Percentiles rank a stretch among this genome's conserved stretches.
Conservation (phyloP, 2,797 vertebrate genomes). For the Siniperca undulata region DNA sequence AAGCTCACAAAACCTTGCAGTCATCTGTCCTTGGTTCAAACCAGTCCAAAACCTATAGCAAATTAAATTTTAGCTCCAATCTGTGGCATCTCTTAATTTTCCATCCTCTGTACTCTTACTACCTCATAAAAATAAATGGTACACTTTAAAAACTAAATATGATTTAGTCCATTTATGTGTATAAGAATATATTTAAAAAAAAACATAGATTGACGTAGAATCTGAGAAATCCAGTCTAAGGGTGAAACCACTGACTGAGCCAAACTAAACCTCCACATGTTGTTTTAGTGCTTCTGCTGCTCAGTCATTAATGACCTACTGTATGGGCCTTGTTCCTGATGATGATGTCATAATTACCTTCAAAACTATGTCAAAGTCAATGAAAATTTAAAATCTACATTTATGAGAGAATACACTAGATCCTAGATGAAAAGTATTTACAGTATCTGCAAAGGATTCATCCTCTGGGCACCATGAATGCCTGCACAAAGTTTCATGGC, state of each 20-base stretch:
- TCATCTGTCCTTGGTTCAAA: constrained; percentile 17
- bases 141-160: constrained; percentile 13
- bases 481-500: too few species aligned
- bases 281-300: constrained; percentile 73
- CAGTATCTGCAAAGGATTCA: background rate
- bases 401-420: background rate
- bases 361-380: background rate
- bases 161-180: constrained; percentile 23
- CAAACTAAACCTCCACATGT: constrained; percentile 72
- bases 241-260: constrained; percentile 56
- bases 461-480: background rate
- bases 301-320: constrained; percentile 59
- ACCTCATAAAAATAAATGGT: constrained; percentile 22
- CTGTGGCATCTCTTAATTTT: constrained; percentile 2
- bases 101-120: background rate
- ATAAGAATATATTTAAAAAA: constrained; percentile 10
- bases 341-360: constrained; percentile 59
- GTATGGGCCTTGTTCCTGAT: constrained; percentile 25
- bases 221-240: constrained; percentile 46
- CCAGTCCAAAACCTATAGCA: constrained; percentile 14
- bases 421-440: background rate
- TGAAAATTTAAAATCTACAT: constrained; percentile 15
- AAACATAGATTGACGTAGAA: constrained; percentile 33
- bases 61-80: constrained; percentile 8
- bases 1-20: constrained; percentile 17